Base-by-base conservation (phyloP, 1,140 invertebrate species). In the Pogonognathellus flavescens region DNA sequence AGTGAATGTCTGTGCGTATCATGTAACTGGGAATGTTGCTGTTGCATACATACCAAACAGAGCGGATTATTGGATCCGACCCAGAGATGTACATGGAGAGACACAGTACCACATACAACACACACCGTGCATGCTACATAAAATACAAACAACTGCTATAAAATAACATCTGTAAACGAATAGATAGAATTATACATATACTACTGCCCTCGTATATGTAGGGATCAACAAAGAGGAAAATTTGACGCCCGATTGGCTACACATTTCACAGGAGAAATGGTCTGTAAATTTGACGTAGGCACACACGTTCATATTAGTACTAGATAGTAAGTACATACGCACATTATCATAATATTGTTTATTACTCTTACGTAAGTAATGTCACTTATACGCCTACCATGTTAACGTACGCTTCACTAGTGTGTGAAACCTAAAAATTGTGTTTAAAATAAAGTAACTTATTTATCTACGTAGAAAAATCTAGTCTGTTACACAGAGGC, bases 181-280 rank as follows among this genome's bases (percentile, higher is more conserved):
- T 14, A 41, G 31, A 57, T 14, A 41, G 31, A 41, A 41, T 41
- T 41, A 41, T 57, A 57, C 53, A 14, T 57, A 57, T 10, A 57
- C 11, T 57, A 57, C 53, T 57, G 53, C 9, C 1, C 1, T 3
- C 11, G 11, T 13, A 3, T n/a, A n/a, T n/a, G 53, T 57, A n/a
- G 11, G n/a, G 13, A 76, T 76, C 66, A 76, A 76, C 70, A 76
- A 76, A 76, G 41, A 76, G 70, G 13, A 76, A 76, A 82, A 82
- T 82, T 82, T 82, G 81, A 82, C 31, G 81, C 81, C 53, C 53
- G 53, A 82, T 82, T 82, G 81, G 81, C 25, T 60, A 41, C 81
- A 82, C 81, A 82, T 82, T 60, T 82, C 57, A 59, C 20, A 11
- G 11, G 25, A 60, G 55, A 82, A 82, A 81, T 81, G 80, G 80